These are phyloP conservation scores for Dendrocincla tyrannina DNA, from an alignment of 2,797 vertebrate species.

Conservation along the genomic window DNA sequence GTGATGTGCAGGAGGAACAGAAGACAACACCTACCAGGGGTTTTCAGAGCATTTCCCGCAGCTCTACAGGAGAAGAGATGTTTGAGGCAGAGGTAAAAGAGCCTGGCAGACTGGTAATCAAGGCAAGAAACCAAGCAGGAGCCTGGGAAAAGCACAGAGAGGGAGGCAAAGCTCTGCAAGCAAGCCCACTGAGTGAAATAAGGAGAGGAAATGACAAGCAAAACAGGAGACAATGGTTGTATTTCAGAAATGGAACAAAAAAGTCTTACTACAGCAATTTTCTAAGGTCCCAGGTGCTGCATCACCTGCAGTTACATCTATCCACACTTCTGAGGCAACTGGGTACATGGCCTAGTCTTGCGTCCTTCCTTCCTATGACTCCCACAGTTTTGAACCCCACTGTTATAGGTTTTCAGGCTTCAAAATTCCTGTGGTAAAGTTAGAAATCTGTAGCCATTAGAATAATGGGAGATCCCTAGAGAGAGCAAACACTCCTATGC, in stretches of 20 bases:
- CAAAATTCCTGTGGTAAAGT: background rate
- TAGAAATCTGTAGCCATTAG: constrained; percentile 11
- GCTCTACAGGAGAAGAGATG: background rate
- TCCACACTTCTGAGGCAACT: background rate
- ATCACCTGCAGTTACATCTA: background rate
- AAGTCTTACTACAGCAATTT: background rate
- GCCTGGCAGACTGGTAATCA: background rate
- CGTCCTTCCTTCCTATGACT: background rate
- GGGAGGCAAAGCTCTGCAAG: background rate
- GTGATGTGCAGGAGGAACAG: background rate
- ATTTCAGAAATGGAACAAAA: background rate
- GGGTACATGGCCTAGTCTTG: no score
- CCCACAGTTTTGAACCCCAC: background rate
- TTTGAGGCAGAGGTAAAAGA: background rate
- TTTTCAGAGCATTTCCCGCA: background rate
- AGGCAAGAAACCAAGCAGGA: background rate
- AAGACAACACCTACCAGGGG: background rate
- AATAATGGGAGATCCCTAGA: constrained; percentile 25
- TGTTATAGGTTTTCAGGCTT: background rate
- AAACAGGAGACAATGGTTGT: background rate
- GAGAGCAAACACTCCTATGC: background rate
- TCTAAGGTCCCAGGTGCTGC: background rate
- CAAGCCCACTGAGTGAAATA: background rate
- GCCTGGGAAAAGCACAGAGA: background rate
- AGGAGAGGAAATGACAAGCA: background rate